Percentiles rank a stretch among this genome's conserved stretches.
Evolutionary conservation across 2,888 invertebrate genomes (phyloP).

Genomic region (Epistrophe grossulariae): DNA sequence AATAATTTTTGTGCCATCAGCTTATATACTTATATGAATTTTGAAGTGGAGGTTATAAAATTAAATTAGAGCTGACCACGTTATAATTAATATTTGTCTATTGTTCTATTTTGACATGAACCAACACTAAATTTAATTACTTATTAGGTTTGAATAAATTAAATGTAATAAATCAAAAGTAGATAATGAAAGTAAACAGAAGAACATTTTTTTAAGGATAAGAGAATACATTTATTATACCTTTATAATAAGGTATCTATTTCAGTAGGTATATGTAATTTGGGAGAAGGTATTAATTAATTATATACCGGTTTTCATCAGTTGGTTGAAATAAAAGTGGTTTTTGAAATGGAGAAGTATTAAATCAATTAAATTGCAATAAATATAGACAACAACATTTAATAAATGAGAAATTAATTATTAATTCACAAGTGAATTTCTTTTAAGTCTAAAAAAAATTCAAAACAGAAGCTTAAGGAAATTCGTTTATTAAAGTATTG

Average conservation of each 20-base stretch:
- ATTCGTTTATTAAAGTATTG: no score
- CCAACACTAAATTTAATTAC: neutral
- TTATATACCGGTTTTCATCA: no score
- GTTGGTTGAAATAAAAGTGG: no score
- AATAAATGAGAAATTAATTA: no score
- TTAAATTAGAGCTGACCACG: neutral
- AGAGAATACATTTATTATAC: neutral
- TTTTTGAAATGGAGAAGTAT: neutral
- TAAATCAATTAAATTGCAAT: no score
- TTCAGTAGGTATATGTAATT: neutral
- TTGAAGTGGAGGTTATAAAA: neutral
- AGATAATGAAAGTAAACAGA: neutral
- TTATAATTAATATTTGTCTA: neutral
- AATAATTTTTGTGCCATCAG: no score
- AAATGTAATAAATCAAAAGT: conserved; percentile 1
- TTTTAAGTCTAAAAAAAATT: no score
- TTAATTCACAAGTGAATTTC: no score
- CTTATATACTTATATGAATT: no score
- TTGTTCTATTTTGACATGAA: neutral
- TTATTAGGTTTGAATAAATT: conserved; percentile 11
- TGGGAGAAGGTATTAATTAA: neutral
- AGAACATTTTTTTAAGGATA: neutral
- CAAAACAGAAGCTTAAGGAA: no score
- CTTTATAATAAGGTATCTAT: neutral
- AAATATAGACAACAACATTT: no score